Percentiles rank a stretch among this genome's conserved stretches.
phyloP scores from a whole-genome alignment of 2,797 vertebrate species.

The Anguilla anguilla region DNA sequence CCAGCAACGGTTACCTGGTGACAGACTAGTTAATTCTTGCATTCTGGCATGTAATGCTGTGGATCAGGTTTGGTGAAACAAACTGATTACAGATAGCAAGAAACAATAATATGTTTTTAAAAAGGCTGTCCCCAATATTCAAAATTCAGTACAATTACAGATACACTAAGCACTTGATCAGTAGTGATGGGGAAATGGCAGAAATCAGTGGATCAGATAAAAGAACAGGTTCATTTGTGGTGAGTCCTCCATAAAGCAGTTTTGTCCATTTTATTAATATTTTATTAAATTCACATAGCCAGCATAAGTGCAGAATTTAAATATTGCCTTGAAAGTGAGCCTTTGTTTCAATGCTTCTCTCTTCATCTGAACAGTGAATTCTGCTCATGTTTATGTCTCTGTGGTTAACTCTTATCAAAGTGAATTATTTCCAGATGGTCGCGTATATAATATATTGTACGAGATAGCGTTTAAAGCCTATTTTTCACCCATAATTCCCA shows the following conservation, averaged over 20 bases:
- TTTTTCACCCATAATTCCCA: too few species aligned
- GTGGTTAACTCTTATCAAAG: too few species aligned
- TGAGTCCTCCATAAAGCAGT: neutral
- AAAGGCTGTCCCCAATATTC: neutral
- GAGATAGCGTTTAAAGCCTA: too few species aligned
- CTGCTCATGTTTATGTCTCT: too few species aligned
- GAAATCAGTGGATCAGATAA: neutral
- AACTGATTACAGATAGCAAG: neutral
- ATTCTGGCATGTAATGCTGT: neutral
- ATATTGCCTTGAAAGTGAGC: too few species aligned
- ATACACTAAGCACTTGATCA: neutral
- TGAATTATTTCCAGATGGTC: too few species aligned
- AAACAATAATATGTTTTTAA: neutral
- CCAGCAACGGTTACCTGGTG: constrained; percentile 23
- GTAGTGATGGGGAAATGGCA: neutral
- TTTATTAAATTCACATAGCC: neutral
- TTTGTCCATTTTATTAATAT: neutral
- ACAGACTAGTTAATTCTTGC: neutral
- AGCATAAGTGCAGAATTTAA: too few species aligned
- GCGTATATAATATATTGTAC: too few species aligned
- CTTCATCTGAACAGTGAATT: too few species aligned
- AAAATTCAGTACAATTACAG: neutral
- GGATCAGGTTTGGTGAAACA: neutral
- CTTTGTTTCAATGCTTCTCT: too few species aligned
- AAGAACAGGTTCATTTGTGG: neutral